Percentiles rank a stretch among this genome's conserved stretches.
phyloP scores from a whole-genome alignment of 2,888 invertebrate species.

The Pteria penguin region DNA sequence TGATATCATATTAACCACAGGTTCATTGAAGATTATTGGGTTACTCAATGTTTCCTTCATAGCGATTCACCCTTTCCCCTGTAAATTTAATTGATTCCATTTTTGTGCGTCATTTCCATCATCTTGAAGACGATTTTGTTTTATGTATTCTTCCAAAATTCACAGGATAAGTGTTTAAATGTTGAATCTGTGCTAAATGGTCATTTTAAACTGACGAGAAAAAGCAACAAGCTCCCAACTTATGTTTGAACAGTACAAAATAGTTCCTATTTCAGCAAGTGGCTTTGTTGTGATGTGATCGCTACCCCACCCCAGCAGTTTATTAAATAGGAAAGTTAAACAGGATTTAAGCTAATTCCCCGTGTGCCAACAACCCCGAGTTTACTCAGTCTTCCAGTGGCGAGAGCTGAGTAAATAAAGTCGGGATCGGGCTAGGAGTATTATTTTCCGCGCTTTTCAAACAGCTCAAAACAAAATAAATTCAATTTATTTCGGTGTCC shows the following conservation, averaged over 20 bases:
- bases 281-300: conserved; percentile 23
- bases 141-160: background rate
- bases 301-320: conserved; percentile 48
- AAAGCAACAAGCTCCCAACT: conserved; percentile 30
- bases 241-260: conserved; percentile 8
- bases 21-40: too few relatives aligned
- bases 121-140: too few relatives aligned
- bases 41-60: too few relatives aligned
- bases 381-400: conserved; percentile 33
- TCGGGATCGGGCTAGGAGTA: conserved; percentile 15
- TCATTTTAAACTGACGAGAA: conserved; percentile 26
- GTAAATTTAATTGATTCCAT: too few relatives aligned
- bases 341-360: conserved; percentile 52
- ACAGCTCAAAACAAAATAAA: conserved; percentile 14
- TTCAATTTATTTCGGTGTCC: conserved; percentile 32
- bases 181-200: conserved; percentile 14
- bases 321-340: conserved; percentile 63
- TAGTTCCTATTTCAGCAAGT: conserved; percentile 28
- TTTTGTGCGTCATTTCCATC: too few relatives aligned
- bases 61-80: too few relatives aligned
- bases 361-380: conserved; percentile 35
- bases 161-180: conserved; percentile 2
- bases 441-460: conserved; percentile 32
- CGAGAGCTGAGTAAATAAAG: conserved; percentile 24
- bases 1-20: too few relatives aligned